Percentiles rank a stretch among this genome's conserved stretches.
Evolutionary conservation across 2,797 vertebrate species (phyloP).

Genomic region (Enteromius mattozi): DNA sequence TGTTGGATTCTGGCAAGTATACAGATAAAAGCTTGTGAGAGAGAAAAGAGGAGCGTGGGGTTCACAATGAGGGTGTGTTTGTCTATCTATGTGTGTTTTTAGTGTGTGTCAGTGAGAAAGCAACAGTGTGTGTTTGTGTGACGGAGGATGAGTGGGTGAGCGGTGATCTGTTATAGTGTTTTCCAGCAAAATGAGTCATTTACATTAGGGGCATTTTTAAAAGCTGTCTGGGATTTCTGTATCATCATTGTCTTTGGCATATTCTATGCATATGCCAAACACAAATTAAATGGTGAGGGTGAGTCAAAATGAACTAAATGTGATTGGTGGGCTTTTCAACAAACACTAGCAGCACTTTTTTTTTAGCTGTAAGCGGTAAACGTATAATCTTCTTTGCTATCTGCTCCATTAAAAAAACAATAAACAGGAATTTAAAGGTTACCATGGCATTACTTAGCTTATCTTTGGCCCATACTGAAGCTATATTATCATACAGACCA

Average conservation of each 20-base stretch:
- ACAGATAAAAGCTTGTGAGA: slow-evolving; percentile 29
- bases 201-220: slow-evolving; percentile 30
- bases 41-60: neutral
- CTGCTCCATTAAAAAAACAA: neutral
- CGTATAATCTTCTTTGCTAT: neutral
- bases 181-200: slow-evolving; percentile 42
- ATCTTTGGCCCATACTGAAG: neutral
- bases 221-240: slow-evolving; percentile 43
- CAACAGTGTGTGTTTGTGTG: slow-evolving; percentile 37
- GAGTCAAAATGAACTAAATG: slow-evolving; percentile 29
- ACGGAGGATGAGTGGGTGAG: slow-evolving; percentile 33
- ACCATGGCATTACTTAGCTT: neutral
- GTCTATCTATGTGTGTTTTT: slow-evolving; percentile 43
- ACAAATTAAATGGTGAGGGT: slow-evolving; percentile 25
- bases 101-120: slow-evolving; percentile 29
- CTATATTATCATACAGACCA: neutral
- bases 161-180: slow-evolving; percentile 19
- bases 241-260: neutral
- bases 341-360: neutral
- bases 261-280: slow-evolving; percentile 33
- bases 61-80: slow-evolving; percentile 31
- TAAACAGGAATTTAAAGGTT: slow-evolving; percentile 2
- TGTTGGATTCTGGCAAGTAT: slow-evolving; percentile 25
- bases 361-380: slow-evolving; percentile 31
- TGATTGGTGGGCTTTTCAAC: neutral